Base-by-base conservation (phyloP, 2,113 vertebrate genomes). In the Sinocyclocheilus grahami region DNA sequence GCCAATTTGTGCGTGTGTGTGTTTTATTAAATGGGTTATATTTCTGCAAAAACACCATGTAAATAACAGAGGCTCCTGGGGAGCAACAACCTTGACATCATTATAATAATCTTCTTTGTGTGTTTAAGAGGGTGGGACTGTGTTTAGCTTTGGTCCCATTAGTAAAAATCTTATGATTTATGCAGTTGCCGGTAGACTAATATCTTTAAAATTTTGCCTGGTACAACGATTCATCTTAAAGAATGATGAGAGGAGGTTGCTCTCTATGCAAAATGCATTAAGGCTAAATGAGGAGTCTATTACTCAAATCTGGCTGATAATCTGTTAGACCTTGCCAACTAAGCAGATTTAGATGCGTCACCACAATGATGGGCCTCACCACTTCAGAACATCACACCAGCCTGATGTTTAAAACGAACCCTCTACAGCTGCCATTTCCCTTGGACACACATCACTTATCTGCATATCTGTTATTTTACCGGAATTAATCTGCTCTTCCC, bases 261-360 rank as follows among this genome's bases (percentile, higher is more conserved):
- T 97, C 96, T 97, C 96, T 95, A 97, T 97, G 96, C 97, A 97
- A 97, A 97, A 97, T 93, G 94, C 97, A 97, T 98, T 97, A 97
- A 95, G 96, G 96, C 96, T 95, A 97, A 98, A 97, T 96, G 96
- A 97, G 97, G 95, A 97, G 96, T 98, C 96, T 97, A 98, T 98
- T 97, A 97, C 95, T 98, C 97, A 98, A 96, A 95, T 95, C 92
- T 93, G 93, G 87, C 93, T 96, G 95, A 96, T 97, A 95, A 97
- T 97, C 95, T 92, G 95, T 96, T 97, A 96, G 96, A 96, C 94
- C 95, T 95, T 93, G 94, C 97, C 96, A 97, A 96, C 94, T 95
- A 95, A 96, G 95, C 93, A 95, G 94, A 95, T 95, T 95, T 95
- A 92, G 93, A 94, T 94, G 92, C 95, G 95, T 94, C 92, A 92